These are phyloP conservation scores for Cygnus atratus DNA, from an alignment of 2,113 vertebrate genomes.

Conservation along the genomic window DNA sequence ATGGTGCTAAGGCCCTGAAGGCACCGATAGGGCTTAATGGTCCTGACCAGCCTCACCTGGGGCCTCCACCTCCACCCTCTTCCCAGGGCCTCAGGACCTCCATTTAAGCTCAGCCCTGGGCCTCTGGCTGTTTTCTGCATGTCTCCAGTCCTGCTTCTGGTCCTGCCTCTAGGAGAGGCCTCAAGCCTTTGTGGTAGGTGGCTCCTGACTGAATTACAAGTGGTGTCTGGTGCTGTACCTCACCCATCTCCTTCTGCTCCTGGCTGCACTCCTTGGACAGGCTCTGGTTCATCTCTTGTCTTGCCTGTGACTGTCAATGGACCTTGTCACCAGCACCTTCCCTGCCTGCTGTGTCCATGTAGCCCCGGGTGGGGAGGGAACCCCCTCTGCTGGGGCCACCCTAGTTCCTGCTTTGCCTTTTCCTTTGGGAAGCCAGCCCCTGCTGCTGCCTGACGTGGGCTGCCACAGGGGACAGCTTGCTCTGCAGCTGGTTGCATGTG, in stretches of 20 bases:
- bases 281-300: neutral
- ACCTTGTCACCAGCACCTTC: neutral
- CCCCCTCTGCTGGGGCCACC: neutral
- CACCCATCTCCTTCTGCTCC: neutral
- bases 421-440: neutral
- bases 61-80: neutral
- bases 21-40: neutral
- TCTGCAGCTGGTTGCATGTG: neutral
- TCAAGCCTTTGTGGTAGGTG: neutral
- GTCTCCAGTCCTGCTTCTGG: neutral
- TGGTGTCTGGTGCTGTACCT: neutral
- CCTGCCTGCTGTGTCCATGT: neutral
- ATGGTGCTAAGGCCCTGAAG: neutral
- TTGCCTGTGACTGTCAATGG: neutral
- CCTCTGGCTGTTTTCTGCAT: neutral
- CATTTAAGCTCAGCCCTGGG: neutral
- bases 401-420: neutral
- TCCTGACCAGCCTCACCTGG: neutral
- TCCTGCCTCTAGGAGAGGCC: neutral
- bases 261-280: no score
- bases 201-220: neutral
- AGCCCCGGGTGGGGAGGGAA: neutral
- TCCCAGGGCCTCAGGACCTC: rapidly evolving
- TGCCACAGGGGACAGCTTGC: neutral
- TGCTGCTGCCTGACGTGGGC: neutral